Evolutionary conservation across 2,888 invertebrate species (phyloP).

Genomic region (Dione juno): DNA sequence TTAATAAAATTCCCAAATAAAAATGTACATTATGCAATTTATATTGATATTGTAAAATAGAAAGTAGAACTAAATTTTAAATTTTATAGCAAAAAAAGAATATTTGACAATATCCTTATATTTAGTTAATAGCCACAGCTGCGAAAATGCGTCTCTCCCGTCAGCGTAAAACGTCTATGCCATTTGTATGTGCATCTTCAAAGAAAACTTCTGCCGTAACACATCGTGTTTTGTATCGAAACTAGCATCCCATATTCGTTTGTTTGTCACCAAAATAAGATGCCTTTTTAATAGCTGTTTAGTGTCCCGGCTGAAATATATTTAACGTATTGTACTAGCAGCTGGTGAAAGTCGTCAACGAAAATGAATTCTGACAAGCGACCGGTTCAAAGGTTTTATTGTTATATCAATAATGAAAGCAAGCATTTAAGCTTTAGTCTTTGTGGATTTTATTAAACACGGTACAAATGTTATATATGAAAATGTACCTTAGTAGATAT

Average conservation of each 20-base stretch:
- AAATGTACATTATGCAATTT: no score
- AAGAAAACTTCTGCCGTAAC: slow-evolving; percentile 64
- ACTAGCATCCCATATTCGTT: slow-evolving; percentile 59
- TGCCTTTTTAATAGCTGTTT: slow-evolving; percentile 62
- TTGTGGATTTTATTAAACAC: neutral
- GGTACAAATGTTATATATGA: neutral
- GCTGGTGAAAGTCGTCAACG: slow-evolving; percentile 16
- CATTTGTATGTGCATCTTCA: slow-evolving; percentile 78
- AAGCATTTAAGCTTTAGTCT: neutral
- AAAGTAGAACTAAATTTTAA: neutral
- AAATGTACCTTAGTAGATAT: no score
- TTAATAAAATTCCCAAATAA: no score
- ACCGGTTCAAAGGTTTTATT: slow-evolving; percentile 3
- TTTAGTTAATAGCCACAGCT: slow-evolving; percentile 56
- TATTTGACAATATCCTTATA: slow-evolving; percentile 26
- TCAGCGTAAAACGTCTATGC: slow-evolving; percentile 61
- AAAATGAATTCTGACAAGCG: slow-evolving; percentile 16
- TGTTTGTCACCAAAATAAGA: slow-evolving; percentile 61
- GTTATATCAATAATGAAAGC: neutral
- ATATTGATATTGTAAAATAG: neutral
- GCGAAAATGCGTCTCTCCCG: slow-evolving; percentile 68
- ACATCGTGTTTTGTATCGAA: slow-evolving; percentile 65
- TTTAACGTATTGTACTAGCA: slow-evolving; percentile 33
- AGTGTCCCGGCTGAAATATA: slow-evolving; percentile 42
- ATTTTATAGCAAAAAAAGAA: neutral